A percentile compares a stretch with the other conserved stretches of the same genome.
Conservation (phyloP, 2,113 vertebrate genomes). For the Serilophus lunatus region DNA sequence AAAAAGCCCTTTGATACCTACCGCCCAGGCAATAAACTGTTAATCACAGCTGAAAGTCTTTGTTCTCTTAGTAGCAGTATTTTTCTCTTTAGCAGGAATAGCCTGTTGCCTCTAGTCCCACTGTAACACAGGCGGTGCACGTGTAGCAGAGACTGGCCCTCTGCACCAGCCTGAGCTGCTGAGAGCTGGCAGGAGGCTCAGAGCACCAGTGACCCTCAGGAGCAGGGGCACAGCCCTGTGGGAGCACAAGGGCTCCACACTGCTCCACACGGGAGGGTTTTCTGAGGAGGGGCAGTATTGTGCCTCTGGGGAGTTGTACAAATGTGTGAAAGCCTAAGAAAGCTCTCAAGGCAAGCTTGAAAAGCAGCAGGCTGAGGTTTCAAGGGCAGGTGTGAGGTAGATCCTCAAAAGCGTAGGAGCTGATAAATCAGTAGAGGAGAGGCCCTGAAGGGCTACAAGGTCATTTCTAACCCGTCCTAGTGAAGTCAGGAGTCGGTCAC, state of each 20-base stretch:
- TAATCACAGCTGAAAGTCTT: constrained; percentile 34
- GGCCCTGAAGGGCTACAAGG: background rate
- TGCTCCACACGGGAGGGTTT: background rate
- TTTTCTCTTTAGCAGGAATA: background rate
- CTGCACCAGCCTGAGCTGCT: background rate
- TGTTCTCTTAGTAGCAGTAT: constrained; percentile 3
- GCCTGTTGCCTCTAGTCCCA: background rate
- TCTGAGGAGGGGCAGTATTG: background rate
- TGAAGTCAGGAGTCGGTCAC: background rate
- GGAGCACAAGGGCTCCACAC: no score
- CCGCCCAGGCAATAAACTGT: constrained; percentile 10
- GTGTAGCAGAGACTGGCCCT: background rate
- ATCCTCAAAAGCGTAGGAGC: background rate
- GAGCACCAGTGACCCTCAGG: background rate
- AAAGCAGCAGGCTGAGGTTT: background rate
- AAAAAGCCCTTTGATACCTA: constrained; percentile 40
- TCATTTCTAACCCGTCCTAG: background rate
- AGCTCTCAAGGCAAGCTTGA: background rate
- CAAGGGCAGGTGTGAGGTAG: background rate
- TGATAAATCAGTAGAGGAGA: background rate
- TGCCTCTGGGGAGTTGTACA: background rate
- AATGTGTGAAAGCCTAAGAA: background rate
- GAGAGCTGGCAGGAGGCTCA: background rate
- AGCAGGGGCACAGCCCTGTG: background rate
- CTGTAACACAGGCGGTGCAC: rapidly evolving